Percentiles rank a stretch among this genome's conserved stretches.
Evolutionary conservation across 2,888 invertebrate genomes (phyloP).

Genomic region (Aradus depressus): DNA sequence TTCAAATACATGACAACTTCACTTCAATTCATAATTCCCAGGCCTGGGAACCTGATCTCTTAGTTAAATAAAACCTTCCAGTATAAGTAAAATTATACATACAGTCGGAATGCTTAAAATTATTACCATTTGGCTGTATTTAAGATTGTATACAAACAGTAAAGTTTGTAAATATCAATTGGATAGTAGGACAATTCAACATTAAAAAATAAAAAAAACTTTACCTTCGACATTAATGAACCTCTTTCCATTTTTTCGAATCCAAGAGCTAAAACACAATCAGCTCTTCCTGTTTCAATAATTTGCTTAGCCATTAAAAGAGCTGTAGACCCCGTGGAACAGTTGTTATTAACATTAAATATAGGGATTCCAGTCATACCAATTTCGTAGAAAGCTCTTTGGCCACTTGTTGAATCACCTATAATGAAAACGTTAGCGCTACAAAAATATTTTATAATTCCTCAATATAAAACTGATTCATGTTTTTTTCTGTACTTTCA

Average conservation of each 20-base stretch:
- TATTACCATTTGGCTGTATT: too few species aligned
- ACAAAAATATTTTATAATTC: background rate
- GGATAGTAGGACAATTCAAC: too few species aligned
- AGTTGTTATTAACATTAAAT: constrained; percentile 97
- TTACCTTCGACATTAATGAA: constrained; percentile 64
- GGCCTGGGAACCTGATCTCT: too few species aligned
- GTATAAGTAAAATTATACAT: too few species aligned
- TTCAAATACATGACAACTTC: too few species aligned
- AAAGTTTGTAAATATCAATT: too few species aligned
- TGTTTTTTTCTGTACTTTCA: too few species aligned
- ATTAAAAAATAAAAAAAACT: too few species aligned
- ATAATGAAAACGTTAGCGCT: constrained; percentile 26
- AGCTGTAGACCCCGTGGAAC: constrained; percentile 92
- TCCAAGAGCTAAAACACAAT: constrained; percentile 85
- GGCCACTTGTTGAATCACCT: constrained; percentile 91
- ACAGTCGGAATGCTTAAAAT: too few species aligned
- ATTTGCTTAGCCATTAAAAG: constrained; percentile 82
- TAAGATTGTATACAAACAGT: too few species aligned
- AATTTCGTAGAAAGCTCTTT: constrained; percentile 84
- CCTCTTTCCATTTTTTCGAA: constrained; percentile 98
- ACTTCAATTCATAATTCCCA: too few species aligned
- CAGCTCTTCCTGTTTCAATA: constrained; percentile 74
- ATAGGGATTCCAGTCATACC: constrained; percentile 96
- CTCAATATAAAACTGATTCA: background rate
- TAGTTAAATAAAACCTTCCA: too few species aligned